Conservation (phyloP, 2,797 vertebrate species). For the Martes flavigula region DNA sequence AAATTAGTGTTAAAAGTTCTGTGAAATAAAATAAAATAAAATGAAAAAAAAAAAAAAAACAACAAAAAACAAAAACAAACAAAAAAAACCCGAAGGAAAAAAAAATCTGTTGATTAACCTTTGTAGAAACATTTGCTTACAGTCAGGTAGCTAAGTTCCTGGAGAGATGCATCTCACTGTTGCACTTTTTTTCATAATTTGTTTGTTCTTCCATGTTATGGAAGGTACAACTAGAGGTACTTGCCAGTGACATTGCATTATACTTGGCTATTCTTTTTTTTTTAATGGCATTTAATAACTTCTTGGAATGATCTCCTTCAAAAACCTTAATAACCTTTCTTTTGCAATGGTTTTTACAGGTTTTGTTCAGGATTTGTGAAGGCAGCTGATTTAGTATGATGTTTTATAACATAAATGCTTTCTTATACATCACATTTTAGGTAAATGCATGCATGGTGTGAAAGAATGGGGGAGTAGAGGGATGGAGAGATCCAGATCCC, state of each 20-base stretch:
- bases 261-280: conserved; percentile 46
- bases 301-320: conserved; percentile 52
- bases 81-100: too few species aligned
- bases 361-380: background rate
- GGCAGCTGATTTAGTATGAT: background rate
- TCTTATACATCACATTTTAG: background rate
- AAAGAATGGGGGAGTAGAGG: background rate
- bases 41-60: too few species aligned
- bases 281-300: conserved; percentile 64
- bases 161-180: background rate
- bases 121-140: background rate
- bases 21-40: too few species aligned
- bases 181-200: background rate
- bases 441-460: background rate
- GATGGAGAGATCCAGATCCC: background rate
- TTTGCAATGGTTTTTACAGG: background rate
- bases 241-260: conserved; percentile 51
- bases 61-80: too few species aligned
- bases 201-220: conserved; percentile 62
- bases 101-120: background rate
- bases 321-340: conserved; percentile 25
- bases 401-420: background rate
- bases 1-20: background rate
- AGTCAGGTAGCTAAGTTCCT: background rate
- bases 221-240: conserved; percentile 36